Base-by-base conservation (phyloP, 1,140 invertebrate genomes). In the Heliconius nattereri region DNA sequence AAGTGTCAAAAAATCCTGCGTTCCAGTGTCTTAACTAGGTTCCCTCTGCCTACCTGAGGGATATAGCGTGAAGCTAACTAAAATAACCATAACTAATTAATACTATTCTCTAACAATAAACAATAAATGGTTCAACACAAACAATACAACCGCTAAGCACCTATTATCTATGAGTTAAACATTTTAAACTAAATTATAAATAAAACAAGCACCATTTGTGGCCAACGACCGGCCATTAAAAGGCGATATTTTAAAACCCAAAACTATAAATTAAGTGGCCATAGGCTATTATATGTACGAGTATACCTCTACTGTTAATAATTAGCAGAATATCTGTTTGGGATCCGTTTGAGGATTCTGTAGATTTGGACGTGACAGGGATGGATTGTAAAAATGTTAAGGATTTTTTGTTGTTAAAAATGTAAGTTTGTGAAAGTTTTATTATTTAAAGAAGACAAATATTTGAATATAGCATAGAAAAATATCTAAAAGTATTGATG, bases 161-260 rank as follows among this genome's bases (percentile, higher is more conserved):
- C 23, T 45, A 72, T 60, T 76, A 71, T 76, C 74, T 54, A 49
- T 19, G 52, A 78, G 75, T 78, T 77, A 77, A 80, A 77, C 76
- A 77, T 74, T 81, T 79, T 74, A 66, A 79, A 79, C 35, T 78
- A 72, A 75, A 26, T 75, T 80, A 81, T 73, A 54, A 75, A 76
- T 76, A 71, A 82, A 85, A 84, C 81, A 80, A 84, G 75, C 81
- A 60, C 78, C 83, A 83, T 86, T 90, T 89, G 88, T 85, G 86
- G 85, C 82, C 73, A 87, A 73, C 80, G 88, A 89, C 86, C 86
- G 85, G 85, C 85, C 88, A 91, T 91, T 91, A 91, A 91, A 91
- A 84, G 83, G 78, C 87, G 78, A 87, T 91, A 87, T 86, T 81
- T 91, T 84, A 88, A 66, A 60, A 74, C 71, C 77, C 73, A 74